Percentiles rank a stretch among this genome's conserved stretches.
Conservation (phyloP, 2,113 vertebrate genomes). For the Psephotus haematonotus region DNA sequence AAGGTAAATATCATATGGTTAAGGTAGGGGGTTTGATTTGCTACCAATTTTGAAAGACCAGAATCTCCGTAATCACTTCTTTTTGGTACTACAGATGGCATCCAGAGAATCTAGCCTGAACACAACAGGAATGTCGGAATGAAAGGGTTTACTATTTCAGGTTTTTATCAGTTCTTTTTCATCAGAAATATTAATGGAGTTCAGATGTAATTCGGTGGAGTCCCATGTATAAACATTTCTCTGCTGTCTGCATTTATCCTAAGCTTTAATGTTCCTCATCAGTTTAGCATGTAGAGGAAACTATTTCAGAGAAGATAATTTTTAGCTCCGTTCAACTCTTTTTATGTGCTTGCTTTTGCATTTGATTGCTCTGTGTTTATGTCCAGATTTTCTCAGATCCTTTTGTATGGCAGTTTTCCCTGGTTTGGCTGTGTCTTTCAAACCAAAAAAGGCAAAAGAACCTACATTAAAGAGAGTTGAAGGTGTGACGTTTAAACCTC, state of each 20-base stretch:
- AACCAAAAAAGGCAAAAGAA: not conserved
- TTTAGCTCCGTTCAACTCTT: not conserved
- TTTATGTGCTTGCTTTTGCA: not conserved
- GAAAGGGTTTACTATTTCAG: not conserved
- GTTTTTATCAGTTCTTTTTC: not conserved
- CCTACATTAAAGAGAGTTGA: not conserved
- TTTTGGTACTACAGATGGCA: not conserved
- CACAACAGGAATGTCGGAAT: not conserved
- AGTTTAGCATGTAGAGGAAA: not conserved
- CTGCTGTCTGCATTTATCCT: not conserved
- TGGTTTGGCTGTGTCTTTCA: not conserved
- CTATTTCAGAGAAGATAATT: not conserved
- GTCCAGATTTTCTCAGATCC: not conserved
- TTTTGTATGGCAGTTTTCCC: not conserved
- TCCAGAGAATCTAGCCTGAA: not conserved
- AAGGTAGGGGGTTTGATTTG: not conserved
- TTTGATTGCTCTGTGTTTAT: not conserved
- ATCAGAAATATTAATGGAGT: not conserved
- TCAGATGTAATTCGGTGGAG: not conserved
- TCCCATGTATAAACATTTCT: not conserved
- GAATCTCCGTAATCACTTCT: not conserved
- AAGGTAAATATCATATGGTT: not conserved
- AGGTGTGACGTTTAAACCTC: not conserved
- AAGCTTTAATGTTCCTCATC: not conserved
- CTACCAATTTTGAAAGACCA: not conserved